Conservation (phyloP, 1,140 invertebrate species). For the Spodoptera litura region DNA sequence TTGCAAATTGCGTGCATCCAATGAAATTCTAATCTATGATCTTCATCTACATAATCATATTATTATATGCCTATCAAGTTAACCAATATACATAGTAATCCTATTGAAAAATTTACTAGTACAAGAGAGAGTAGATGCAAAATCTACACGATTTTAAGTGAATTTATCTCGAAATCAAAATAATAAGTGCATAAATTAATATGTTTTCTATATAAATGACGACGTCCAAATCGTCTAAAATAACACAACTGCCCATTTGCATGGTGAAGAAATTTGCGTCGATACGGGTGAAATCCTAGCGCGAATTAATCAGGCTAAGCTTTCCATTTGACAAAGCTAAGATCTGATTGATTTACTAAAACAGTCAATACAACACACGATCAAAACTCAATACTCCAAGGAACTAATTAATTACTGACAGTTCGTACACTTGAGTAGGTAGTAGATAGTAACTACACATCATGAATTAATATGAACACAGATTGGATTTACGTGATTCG, state of each 20-base stretch:
- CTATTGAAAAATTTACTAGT: too few species aligned
- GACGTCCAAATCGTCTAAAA: too few species aligned
- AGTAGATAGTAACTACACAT: not conserved
- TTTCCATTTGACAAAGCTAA: not conserved
- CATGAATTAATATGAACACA: constrained; percentile 26
- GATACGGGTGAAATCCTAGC: too few species aligned
- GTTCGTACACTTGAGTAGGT: constrained; percentile 6
- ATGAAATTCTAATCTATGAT: constrained; percentile 23
- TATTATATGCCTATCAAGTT: not conserved
- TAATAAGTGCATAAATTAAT: too few species aligned
- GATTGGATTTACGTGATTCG: constrained; percentile 53
- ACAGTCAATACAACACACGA: not conserved
- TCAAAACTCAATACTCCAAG: not conserved
- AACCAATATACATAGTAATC: too few species aligned
- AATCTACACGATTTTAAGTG: too few species aligned
- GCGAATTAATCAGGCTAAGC: not conserved
- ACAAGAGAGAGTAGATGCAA: too few species aligned
- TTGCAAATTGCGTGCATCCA: constrained; percentile 34
- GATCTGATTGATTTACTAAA: too few species aligned
- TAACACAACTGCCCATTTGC: too few species aligned
- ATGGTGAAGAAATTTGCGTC: too few species aligned
- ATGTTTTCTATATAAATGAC: not conserved
- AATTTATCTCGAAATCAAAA: too few species aligned
- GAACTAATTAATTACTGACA: constrained; percentile 26
- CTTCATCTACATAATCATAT: not conserved